Base-by-base conservation (phyloP, 2,797 vertebrate species). In the Streptopelia turtur region DNA sequence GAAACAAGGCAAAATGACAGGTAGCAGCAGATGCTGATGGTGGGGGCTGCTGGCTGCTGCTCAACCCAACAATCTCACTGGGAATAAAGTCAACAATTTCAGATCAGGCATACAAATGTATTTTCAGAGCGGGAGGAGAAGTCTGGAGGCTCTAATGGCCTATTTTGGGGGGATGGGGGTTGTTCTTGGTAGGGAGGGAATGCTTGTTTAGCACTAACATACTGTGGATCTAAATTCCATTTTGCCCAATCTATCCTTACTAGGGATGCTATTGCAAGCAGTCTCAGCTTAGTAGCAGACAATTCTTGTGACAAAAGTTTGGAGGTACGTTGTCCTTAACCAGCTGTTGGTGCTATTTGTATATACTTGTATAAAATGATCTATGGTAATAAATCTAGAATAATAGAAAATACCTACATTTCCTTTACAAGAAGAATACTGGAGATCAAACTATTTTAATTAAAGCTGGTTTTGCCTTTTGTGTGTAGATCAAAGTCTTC, bases 11-110 rank as follows among this genome's bases (percentile, higher is more conserved):
- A 75, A 78, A 92, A 80, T 61, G 83, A 77, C 41, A 93, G 93
- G 83, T 89, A 88, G 68, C 82, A 87, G 80, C 78, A 92, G 68
- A 85, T 83, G 86, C 68, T 82, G 56, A 61, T 53, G 83, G 37
- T 50, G 66, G 77, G 43, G 71, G 53, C 39, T 85, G 63, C 39
- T 77, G 75, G 78, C 80, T 91, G 68, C 87, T 90, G 66, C 52
- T 2, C 21, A 92, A 64, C 57, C 0, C 0, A 89, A 68, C 28
- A 39, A 49, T 71, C 85, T 94, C 6, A 1, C 60, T 93, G 86
- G 83, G 78, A 95, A 75, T 82, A 53, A 85, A 80, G 39, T 71
- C 72, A 93, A 71, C 68, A 89, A 85, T 65, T 89, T 83, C 69
- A 45, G 59, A 92, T 75, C 55, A 50, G 60, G 55, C 70, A 65